A percentile compares a stretch with the other conserved stretches of the same genome.
Conservation (phyloP, 2,797 vertebrate genomes). For the Brotula barbata region DNA sequence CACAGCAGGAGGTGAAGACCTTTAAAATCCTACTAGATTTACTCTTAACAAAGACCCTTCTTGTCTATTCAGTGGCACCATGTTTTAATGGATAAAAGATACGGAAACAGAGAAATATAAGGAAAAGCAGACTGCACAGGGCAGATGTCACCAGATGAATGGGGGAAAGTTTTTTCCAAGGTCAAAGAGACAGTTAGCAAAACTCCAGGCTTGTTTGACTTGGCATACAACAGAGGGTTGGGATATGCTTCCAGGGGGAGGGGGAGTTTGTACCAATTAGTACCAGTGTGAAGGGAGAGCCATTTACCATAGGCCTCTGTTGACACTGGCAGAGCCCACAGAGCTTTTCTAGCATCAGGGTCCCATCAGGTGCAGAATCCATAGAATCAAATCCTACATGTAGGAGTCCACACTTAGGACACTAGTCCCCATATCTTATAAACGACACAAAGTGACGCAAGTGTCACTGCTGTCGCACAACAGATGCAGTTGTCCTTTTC, state of each 20-base stretch:
- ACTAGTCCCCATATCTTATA: no score
- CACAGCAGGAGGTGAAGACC: constrained; percentile 69
- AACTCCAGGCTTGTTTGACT: constrained; percentile 71
- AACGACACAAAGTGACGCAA: no score
- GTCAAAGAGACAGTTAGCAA: constrained; percentile 51
- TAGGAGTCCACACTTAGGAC: constrained; percentile 39
- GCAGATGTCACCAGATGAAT: constrained; percentile 40
- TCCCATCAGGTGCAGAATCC: constrained; percentile 67
- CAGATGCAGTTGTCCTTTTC: no score
- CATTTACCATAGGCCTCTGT: constrained; percentile 67
- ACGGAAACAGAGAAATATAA: constrained; percentile 10
- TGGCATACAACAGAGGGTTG: constrained; percentile 75
- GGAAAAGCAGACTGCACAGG: constrained; percentile 23
- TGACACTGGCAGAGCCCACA: constrained; percentile 69
- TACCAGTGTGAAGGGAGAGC: constrained; percentile 60
- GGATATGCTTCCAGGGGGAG: constrained; percentile 56
- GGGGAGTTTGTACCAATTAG: constrained; percentile 75
- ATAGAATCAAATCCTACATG: constrained; percentile 48
- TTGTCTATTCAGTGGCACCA: constrained; percentile 8
- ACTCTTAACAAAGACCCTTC: constrained; percentile 9
- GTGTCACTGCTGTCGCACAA: no score
- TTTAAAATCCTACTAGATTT: background rate
- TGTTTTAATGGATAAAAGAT: background rate
- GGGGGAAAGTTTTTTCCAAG: constrained; percentile 38
- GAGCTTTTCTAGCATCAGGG: constrained; percentile 64